Evolutionary conservation across 2,888 invertebrate species (phyloP).

Genomic region (Pasiphila rectangulata): DNA sequence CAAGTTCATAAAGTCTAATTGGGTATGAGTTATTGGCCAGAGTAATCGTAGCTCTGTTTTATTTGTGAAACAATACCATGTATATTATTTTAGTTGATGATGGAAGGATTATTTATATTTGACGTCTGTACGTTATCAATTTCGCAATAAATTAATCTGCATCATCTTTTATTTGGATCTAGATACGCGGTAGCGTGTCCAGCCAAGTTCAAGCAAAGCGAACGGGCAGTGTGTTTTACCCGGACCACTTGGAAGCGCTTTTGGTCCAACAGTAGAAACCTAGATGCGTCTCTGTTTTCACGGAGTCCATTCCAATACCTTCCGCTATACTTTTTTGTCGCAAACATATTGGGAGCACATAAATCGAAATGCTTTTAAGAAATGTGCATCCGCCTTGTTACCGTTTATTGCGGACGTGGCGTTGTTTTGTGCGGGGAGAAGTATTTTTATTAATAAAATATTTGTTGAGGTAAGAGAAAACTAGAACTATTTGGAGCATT

Average conservation of each 20-base stretch:
- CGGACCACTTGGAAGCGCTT: too few relatives aligned
- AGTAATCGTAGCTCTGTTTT: not conserved
- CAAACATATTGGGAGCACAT: constrained; percentile 47
- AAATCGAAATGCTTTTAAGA: constrained; percentile 41
- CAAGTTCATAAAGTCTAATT: constrained; percentile 10
- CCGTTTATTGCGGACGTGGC: constrained; percentile 21
- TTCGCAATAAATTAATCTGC: too few relatives aligned
- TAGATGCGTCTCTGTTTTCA: constrained; percentile 26
- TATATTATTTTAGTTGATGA: not conserved
- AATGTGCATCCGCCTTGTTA: constrained; percentile 40
- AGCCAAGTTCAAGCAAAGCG: too few relatives aligned
- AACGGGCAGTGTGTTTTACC: too few relatives aligned
- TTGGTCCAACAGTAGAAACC: not conserved
- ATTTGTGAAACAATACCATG: not conserved
- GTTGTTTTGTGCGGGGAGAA: too few relatives aligned
- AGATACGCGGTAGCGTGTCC: too few relatives aligned
- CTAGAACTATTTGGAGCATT: too few relatives aligned
- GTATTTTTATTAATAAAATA: not conserved
- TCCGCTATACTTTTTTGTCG: constrained; percentile 37
- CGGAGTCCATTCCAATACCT: constrained; percentile 39
- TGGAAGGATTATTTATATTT: too few relatives aligned
- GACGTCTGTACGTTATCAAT: too few relatives aligned
- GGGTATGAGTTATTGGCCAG: constrained; percentile 1
- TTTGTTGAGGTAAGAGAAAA: too few relatives aligned
- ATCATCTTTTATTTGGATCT: too few relatives aligned